Conservation (phyloP, 2,113 vertebrate species). For the Setophaga kirtlandii region DNA sequence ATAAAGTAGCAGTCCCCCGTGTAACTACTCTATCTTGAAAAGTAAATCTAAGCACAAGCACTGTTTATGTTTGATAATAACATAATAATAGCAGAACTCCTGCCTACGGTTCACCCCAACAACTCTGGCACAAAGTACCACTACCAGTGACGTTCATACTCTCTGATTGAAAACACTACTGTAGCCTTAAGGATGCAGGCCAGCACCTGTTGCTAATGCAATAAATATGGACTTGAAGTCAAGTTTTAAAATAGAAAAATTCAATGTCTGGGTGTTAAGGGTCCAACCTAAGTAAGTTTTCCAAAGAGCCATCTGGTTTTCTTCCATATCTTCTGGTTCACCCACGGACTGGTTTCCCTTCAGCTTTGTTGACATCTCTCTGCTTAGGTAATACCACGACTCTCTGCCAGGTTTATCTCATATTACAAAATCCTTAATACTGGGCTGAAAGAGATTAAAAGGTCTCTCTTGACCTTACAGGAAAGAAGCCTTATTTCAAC, state of each 20-base stretch:
- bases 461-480: background rate
- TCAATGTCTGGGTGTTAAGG: background rate
- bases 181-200: background rate
- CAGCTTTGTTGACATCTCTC: background rate
- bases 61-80: background rate
- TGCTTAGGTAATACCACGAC: background rate
- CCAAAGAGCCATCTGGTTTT: background rate
- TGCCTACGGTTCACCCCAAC: background rate
- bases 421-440: background rate
- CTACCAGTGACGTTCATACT: background rate
- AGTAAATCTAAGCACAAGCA: background rate
- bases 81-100: background rate
- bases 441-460: background rate
- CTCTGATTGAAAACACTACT: background rate
- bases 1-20: background rate
- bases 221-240: background rate
- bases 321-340: slow-evolving; percentile 9
- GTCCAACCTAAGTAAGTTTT: background rate
- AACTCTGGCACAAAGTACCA: background rate
- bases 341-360: background rate
- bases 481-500: background rate
- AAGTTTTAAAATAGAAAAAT: slow-evolving; percentile 10
- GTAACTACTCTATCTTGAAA: background rate
- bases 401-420: background rate
- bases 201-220: background rate